Evolutionary conservation across 2,797 vertebrate genomes (phyloP).

Genomic region (Alexandromys oeconomus): DNA sequence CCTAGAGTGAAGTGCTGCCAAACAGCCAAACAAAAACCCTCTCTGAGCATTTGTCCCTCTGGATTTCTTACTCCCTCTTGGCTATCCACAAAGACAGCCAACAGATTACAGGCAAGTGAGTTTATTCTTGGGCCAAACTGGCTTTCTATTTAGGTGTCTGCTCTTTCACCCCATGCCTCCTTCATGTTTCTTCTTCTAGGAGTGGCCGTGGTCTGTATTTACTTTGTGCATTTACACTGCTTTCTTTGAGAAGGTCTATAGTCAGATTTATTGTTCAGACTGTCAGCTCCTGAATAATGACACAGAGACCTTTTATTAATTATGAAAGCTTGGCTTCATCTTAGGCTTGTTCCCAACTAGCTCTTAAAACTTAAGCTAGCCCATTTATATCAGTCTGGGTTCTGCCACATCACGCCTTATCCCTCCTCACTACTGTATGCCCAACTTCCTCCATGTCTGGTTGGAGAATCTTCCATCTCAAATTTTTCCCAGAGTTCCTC

Average conservation of each 20-base stretch:
- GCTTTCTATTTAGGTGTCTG: not conserved
- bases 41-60: not conserved
- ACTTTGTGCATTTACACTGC: not conserved
- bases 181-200: not conserved
- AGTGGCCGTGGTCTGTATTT: not conserved
- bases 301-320: not conserved
- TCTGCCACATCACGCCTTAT: not conserved
- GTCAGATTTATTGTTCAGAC: not conserved
- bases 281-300: not conserved
- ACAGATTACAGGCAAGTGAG: not conserved
- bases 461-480: not conserved
- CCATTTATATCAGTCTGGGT: not conserved
- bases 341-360: not conserved
- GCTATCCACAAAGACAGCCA: not conserved
- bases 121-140: not conserved
- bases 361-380: not conserved
- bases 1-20: conserved; percentile 65
- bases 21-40: conserved; percentile 58
- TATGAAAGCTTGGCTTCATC: not conserved
- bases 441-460: not conserved
- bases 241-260: not conserved
- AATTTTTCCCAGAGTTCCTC: not conserved
- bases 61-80: not conserved
- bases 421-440: not conserved
- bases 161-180: not conserved